Evolutionary conservation across 2,113 vertebrate genomes (phyloP), one percentile per base, ranked within the genome.

Genomic region (Kryptolebias marmoratus): DNA sequence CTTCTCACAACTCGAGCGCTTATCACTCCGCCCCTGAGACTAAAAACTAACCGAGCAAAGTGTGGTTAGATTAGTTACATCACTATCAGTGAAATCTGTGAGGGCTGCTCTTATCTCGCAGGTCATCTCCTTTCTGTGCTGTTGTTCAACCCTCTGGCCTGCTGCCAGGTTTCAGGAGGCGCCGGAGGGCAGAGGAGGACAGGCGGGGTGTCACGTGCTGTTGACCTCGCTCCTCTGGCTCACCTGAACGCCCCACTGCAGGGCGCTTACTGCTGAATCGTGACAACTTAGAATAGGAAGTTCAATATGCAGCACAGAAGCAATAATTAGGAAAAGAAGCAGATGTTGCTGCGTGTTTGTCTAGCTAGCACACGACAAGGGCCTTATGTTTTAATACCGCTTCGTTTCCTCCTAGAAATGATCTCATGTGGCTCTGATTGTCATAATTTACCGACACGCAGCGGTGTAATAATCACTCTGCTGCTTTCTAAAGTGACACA

Each of bases 81-180:
- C 52, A 72, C 56, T 10, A 14, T 32, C 10, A 61, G 64, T 64
- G 30, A 50, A 60, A 71, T 66, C 63, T 56, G 53, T 72, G 62
- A 16, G 22, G 78, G 75, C 87, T 88, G 81, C 86, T 30, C 73
- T 82, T 81, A 89, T 89, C 89, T 74, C 63, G 64, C 30, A 54
- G 72, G 65, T 71, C 73, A 72, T 85, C 84, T 72, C 68, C 63
- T 70, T 54, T 72, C 14, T 1, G 0, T 5, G 6, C 81, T 66
- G 81, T 88, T 89, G 84, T 90, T 84, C 49, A 7, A 5, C 0
- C 47, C 31, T 56, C 48, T 88, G 90, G 88, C 79, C 31, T 5
- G 2, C 8, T 0, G 82, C 87, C 87, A 89, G 87, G 60, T 84
- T 86, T 90, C 81, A 79, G 79, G 75, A 68, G 64, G 62, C 58